Conservation (phyloP, 2,113 vertebrate species). For the Pyrgilauda ruficollis region DNA sequence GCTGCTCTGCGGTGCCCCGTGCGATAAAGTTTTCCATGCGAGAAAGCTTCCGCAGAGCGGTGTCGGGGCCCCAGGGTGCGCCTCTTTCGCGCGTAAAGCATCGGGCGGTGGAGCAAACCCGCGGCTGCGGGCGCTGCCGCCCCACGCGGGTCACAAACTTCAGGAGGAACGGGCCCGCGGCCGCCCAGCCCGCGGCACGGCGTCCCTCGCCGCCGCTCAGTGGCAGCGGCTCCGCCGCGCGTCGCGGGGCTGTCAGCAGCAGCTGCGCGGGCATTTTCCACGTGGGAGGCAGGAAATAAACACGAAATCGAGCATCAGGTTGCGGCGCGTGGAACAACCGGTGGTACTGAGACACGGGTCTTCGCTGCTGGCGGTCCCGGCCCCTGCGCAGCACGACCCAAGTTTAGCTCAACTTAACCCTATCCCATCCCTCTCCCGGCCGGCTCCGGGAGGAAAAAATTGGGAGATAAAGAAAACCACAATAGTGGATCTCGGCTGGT, state of each 20-base stretch:
- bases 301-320: background rate
- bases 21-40: background rate
- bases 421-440: background rate
- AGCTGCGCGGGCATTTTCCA: background rate
- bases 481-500: background rate
- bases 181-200: background rate
- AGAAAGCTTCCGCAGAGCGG: background rate
- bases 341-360: background rate
- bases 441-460: rapidly evolving
- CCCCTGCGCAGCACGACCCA: background rate
- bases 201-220: background rate
- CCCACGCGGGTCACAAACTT: background rate
- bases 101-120: background rate
- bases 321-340: background rate
- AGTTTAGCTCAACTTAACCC: background rate
- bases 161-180: background rate
- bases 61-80: background rate
- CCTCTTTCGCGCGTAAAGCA: background rate
- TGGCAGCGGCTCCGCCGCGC: background rate
- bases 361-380: background rate
- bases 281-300: background rate
- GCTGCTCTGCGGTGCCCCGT: background rate
- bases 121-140: background rate
- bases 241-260: background rate
- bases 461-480: background rate